Evolutionary conservation across 2,113 vertebrate genomes (phyloP).

Genomic region (Dipodomys merriami): DNA sequence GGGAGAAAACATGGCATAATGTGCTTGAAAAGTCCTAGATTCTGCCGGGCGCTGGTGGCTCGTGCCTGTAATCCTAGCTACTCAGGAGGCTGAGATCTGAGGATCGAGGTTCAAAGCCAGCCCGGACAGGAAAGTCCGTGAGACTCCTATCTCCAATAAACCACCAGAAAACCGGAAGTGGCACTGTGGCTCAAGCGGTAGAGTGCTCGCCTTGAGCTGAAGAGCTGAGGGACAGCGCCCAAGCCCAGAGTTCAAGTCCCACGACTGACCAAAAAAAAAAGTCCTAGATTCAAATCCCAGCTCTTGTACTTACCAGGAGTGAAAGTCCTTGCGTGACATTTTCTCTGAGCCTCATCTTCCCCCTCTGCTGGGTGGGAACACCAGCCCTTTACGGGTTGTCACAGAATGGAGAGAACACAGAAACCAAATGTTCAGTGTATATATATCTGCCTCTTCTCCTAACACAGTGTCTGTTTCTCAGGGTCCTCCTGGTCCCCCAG

Average conservation of each 20-base stretch:
- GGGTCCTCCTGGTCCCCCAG: slow-evolving; percentile 91
- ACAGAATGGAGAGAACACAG: background rate
- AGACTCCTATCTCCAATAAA: too few relatives aligned
- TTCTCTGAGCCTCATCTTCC: slow-evolving; percentile 24
- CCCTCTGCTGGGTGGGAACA: background rate
- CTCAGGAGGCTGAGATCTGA: too few relatives aligned
- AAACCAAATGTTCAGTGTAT: background rate
- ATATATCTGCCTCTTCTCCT: slow-evolving; percentile 9
- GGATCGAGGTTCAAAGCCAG: too few relatives aligned
- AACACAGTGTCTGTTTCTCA: slow-evolving; percentile 76
- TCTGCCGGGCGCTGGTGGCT: too few relatives aligned
- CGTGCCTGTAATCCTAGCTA: too few relatives aligned
- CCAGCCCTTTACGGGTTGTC: background rate
- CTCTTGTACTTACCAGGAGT: background rate
- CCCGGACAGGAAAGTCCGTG: too few relatives aligned
- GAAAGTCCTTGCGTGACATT: background rate
- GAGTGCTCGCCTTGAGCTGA: too few relatives aligned
- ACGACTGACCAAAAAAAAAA: too few relatives aligned
- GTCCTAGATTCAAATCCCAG: background rate
- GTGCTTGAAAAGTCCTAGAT: background rate
- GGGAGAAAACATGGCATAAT: background rate
- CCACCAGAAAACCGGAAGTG: too few relatives aligned
- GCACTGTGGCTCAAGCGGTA: too few relatives aligned
- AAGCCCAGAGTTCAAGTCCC: too few relatives aligned
- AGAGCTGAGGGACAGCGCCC: too few relatives aligned